These are phyloP conservation scores for Caranx melampygus DNA, from an alignment of 2,113 vertebrate genomes.

Conservation along the genomic window DNA sequence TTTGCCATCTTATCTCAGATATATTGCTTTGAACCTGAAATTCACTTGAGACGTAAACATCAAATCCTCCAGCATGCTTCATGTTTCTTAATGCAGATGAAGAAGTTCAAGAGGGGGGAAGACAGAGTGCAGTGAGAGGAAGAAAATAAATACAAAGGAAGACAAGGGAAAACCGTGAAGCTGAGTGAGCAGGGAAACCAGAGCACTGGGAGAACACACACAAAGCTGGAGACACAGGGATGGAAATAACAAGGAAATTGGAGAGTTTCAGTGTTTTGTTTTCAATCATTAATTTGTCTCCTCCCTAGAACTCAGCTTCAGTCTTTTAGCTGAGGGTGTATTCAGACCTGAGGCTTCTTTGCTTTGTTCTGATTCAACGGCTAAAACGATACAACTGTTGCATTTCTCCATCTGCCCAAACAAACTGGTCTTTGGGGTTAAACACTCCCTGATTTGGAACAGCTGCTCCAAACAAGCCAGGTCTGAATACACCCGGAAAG, in stretches of 20 bases:
- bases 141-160: neutral
- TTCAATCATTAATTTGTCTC: constrained; percentile 2
- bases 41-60: constrained; percentile 45
- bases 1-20: constrained; percentile 35
- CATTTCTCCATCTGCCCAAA: too few species aligned
- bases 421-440: too few species aligned
- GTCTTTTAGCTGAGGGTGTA: neutral
- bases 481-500: neutral
- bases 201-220: neutral
- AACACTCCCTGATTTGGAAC: too few species aligned
- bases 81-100: constrained; percentile 46
- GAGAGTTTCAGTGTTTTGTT: neutral
- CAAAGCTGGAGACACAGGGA: neutral
- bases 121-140: neutral
- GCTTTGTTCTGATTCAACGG: too few species aligned
- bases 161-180: neutral
- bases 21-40: constrained; percentile 42
- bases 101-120: neutral
- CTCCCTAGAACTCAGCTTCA: neutral
- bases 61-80: constrained; percentile 23
- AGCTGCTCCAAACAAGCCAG: too few species aligned
- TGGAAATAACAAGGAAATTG: neutral
- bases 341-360: too few species aligned
- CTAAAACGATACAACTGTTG: too few species aligned
- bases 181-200: neutral